These are phyloP conservation scores for Seriola dumerili DNA, from an alignment of 2,113 vertebrate species.

Conservation along the genomic window DNA sequence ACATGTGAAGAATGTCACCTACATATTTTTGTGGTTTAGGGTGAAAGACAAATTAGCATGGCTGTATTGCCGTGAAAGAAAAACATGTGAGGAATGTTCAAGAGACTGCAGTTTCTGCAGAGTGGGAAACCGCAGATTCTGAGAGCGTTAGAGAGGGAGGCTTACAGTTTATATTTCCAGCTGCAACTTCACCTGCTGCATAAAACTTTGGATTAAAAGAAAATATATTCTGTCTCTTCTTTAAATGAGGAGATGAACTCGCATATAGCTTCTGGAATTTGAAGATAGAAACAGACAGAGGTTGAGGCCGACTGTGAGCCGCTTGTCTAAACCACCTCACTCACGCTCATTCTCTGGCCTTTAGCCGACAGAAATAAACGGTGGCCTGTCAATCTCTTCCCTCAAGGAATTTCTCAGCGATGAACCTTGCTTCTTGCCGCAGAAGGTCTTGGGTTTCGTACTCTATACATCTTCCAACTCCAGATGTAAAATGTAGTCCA, in stretches of 20 bases:
- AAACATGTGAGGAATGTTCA: conserved; percentile 72
- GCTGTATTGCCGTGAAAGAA: conserved; percentile 55
- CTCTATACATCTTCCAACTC: conserved; percentile 32
- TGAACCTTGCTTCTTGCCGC: conserved; percentile 15
- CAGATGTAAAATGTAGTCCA: conserved; percentile 59
- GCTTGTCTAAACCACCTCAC: conserved; percentile 30
- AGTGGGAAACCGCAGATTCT: conserved; percentile 51
- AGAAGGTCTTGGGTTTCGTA: conserved; percentile 55
- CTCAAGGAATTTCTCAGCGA: conserved; percentile 39
- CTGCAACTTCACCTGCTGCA: conserved; percentile 47
- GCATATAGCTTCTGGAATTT: conserved; percentile 49
- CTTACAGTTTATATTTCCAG: conserved; percentile 26
- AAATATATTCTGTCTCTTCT: conserved; percentile 20
- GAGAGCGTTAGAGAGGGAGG: conserved; percentile 1
- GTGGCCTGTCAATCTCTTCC: conserved; percentile 51
- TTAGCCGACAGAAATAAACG: conserved; percentile 60
- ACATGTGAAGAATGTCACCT: conserved; percentile 25
- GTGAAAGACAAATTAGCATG: conserved; percentile 59
- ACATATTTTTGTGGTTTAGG: conserved; percentile 47
- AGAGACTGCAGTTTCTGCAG: conserved; percentile 45
- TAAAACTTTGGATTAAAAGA: conserved; percentile 30
- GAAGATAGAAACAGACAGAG: conserved; percentile 41
- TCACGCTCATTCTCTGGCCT: conserved; percentile 39
- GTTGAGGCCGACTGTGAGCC: conserved; percentile 34
- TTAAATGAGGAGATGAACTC: neutral